Percentiles rank a stretch among this genome's conserved stretches.
Conservation (phyloP, 2,888 invertebrate genomes). For the Entomobrya multifasciata region DNA sequence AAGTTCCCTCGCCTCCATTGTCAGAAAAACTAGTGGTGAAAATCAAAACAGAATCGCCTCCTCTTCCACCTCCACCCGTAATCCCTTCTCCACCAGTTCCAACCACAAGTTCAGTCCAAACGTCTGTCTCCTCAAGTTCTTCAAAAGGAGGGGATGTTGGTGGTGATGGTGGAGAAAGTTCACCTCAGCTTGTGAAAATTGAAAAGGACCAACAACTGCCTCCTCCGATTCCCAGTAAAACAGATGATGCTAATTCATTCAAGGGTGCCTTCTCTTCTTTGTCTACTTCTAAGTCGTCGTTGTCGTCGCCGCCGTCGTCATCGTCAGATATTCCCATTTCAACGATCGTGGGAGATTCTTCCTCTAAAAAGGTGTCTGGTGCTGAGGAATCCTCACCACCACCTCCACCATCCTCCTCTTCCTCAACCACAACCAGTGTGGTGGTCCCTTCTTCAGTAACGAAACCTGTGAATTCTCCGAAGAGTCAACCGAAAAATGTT, state of each 20-base stretch:
- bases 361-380: background rate
- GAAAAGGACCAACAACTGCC: constrained; percentile 14
- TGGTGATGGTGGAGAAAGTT: background rate
- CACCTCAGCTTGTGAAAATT: background rate
- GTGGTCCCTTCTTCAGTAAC: too few species aligned
- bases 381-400: background rate
- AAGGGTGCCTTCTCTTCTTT: constrained; percentile 70
- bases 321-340: background rate
- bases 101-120: too few species aligned
- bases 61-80: background rate
- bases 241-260: constrained; percentile 36
- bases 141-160: background rate
- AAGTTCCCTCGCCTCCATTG: too few species aligned
- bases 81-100: background rate
- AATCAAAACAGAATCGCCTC: background rate
- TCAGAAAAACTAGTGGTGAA: too few species aligned
- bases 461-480: constrained; percentile 16
- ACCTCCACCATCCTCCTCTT: background rate
- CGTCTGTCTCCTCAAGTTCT: too few species aligned
- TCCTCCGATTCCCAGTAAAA: background rate
- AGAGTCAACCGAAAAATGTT: background rate
- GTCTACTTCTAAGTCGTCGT: too few species aligned
- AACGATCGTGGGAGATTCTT: background rate
- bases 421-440: background rate
- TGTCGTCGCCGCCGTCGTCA: background rate